phyloP scores from a whole-genome alignment of 2,113 vertebrate genomes.

The Eulemur rufifrons region DNA sequence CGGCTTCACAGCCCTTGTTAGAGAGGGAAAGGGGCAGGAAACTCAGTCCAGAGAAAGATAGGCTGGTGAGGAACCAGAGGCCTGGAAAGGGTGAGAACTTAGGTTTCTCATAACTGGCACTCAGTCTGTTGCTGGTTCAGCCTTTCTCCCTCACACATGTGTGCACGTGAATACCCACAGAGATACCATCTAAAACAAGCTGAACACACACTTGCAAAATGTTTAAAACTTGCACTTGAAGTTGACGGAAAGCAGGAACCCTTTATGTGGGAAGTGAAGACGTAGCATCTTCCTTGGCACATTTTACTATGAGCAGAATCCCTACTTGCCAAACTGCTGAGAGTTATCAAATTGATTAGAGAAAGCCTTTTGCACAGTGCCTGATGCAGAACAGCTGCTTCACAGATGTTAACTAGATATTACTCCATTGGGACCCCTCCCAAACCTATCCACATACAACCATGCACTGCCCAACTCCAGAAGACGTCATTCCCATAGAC shows the following conservation, averaged over 20 bases:
- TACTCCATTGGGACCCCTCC: neutral
- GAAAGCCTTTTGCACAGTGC: neutral
- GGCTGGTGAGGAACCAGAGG: neutral
- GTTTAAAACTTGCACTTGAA: neutral
- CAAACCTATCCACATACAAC: neutral
- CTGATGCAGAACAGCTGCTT: neutral
- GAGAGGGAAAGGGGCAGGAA: neutral
- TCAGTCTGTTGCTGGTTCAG: neutral
- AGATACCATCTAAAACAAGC: neutral
- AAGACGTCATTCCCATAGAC: fast-evolving
- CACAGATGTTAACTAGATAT: neutral
- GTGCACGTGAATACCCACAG: too few species aligned
- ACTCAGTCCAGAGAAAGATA: neutral
- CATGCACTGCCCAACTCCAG: neutral
- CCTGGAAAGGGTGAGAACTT: neutral
- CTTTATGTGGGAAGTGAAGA: neutral
- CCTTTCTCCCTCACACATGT: neutral
- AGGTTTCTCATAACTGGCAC: neutral
- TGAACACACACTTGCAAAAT: neutral
- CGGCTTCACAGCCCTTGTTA: neutral
- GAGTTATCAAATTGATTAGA: neutral
- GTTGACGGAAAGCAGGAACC: neutral
- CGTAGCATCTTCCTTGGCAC: neutral
- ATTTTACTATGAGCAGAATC: neutral
- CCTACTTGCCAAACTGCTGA: neutral